Base-by-base conservation (phyloP, 2,797 vertebrate genomes). In the Smutsia gigantea region DNA sequence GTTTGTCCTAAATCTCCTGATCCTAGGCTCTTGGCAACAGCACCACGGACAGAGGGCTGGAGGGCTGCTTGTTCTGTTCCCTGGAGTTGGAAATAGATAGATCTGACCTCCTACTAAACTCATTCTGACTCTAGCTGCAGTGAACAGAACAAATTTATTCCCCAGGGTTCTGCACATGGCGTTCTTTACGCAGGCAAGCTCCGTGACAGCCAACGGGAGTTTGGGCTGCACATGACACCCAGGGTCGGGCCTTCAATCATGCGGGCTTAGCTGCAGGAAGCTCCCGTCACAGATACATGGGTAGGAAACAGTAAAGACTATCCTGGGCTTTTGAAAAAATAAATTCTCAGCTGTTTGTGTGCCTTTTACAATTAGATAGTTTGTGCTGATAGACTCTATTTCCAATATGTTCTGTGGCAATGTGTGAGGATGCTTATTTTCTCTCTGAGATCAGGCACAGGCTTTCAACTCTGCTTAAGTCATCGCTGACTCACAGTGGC, bases 61-160 rank as follows among this genome's bases (percentile, higher is more conserved):
- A 2, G 63, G 49, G 78, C 17, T 0, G 34, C 39, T 31, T 51
- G 1, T 3, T 12, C 71, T 34, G 39, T 14, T 51, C 37, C 77
- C 91, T 0, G 25, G 75, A 27, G 74, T 94, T 82, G 63, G 93
- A 91, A 85, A 79, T 79, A 15, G 19, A 18, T 3, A 27, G 91
- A 31, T 71, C 86, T 75, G 93, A 79, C 91, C 94, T 91, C 86
- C 95, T 59, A 55, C 95, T 59, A 55, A 74, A 75, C 89, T 72
- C 86, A 2, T 19, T 74, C 81, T 0, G 5, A 59, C 61, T 87
- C 3, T 2, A 78, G 72, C 94, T n/a, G 82, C 82, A 15, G 79
- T 2, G 11, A 39, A 18, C 53, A 89, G 74, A 87, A 42, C 83
- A 74, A 29, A 79, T 79, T 18, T 57, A 81, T 81, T 71, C 96